Evolutionary conservation across 1,140 invertebrate species (phyloP), one percentile per base, ranked within the genome.

Genomic region (Bombus breviceps): DNA sequence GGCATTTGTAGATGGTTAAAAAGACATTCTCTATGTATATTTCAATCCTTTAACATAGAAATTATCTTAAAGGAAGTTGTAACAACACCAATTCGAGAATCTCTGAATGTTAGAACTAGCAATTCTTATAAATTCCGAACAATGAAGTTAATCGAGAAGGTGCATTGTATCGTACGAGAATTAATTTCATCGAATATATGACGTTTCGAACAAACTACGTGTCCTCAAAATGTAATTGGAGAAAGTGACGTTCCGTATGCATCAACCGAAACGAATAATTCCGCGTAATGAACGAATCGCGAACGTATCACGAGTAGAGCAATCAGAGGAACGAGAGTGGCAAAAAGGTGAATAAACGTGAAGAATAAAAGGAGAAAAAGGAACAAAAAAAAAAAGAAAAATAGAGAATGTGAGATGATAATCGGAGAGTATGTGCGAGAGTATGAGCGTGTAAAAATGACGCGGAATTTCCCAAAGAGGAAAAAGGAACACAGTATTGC

Each of bases 401-500:
- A 59, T 43, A 25, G 37, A 81, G 43, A 68, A 82, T 80, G 25
- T 13, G 9, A 28, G 37, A 81, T 22, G 2, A 68, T 34, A 39
- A 22, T 13, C 32, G 28, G 39, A 41, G 69, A 12, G 39, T 10
- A 39, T 18, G 39, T 83, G 74, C 32, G 72, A 37, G 32, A 64
- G 34, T 37, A 62, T 72, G 82, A 88, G 86, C 75, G 37, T 73
- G 59, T 37, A n/a, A 85, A 62, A 80, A 88, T 86, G 43, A 80
- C 66, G 74, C 87, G 76, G 86, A 87, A 82, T 87, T 89, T 86
- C 75, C 79, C 81, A 64, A 66, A 43, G 28, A 34, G 34, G 68
- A n/a, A 71, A 85, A 85, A 71, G 76, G 89, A 92, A 94, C 93
- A 94, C 94, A 94, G 93, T 92, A 93, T 95, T 94, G 94, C 94